A percentile compares a stretch with the other conserved stretches of the same genome.
Conservation (phyloP, 2,797 vertebrate genomes). For the Chrysolophus pictus region DNA sequence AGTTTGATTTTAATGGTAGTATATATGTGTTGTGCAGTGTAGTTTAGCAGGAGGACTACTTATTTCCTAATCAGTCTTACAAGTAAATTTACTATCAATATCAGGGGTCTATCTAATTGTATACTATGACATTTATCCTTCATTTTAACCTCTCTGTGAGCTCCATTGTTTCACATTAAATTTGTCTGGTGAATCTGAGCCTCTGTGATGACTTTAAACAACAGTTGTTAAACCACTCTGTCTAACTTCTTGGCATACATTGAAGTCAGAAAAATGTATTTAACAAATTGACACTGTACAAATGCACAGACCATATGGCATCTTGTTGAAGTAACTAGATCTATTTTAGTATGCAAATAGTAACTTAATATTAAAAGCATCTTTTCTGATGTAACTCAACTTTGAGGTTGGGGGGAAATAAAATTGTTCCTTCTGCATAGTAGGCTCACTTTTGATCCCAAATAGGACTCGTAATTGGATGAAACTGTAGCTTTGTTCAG, state of each 20-base stretch:
- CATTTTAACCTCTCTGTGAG: background rate
- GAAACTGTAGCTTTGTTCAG: background rate
- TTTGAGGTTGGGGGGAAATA: background rate
- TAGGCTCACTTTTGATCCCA: background rate
- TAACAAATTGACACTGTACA: slow-evolving; percentile 2
- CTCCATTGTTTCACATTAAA: background rate
- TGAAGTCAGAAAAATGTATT: background rate
- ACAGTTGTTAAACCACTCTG: accelerated
- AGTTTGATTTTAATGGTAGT: background rate
- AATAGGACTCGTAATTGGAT: background rate
- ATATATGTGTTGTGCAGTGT: background rate
- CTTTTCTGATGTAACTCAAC: background rate
- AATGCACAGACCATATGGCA: slow-evolving; percentile 21
- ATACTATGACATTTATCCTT: background rate
- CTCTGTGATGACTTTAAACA: background rate
- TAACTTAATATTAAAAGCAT: slow-evolving; percentile 8
- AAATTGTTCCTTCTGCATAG: background rate
- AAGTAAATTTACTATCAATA: background rate
- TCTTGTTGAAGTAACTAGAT: slow-evolving; percentile 43
- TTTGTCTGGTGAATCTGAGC: background rate
- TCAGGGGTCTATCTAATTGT: background rate
- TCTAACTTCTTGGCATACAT: background rate
- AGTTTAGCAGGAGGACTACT: background rate
- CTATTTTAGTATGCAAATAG: slow-evolving; percentile 52
- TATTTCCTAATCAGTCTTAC: background rate